Percentiles rank a stretch among this genome's conserved stretches.
These are phyloP conservation scores for Chloroceryle aenea DNA, from an alignment of 2,113 vertebrate species.

Conservation along the genomic window DNA sequence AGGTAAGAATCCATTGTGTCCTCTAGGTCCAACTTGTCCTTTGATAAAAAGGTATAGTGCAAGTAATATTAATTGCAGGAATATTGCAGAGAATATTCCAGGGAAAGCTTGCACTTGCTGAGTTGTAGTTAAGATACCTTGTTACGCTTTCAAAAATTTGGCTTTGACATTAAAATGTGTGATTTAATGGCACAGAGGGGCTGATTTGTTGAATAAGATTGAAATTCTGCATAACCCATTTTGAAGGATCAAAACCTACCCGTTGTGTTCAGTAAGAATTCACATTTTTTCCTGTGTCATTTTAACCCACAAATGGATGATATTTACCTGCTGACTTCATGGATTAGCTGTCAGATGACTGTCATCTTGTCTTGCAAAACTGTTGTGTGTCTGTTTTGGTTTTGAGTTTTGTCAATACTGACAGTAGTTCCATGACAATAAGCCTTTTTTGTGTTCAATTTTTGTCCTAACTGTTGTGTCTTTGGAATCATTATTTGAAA, in stretches of 20 bases:
- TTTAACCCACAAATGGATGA: not conserved
- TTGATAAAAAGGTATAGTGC: not conserved
- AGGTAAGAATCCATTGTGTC: not conserved
- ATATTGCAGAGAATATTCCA: not conserved
- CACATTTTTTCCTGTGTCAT: not conserved
- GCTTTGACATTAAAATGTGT: not conserved
- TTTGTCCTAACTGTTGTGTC: not conserved
- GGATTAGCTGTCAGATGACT: not conserved
- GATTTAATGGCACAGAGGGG: not conserved
- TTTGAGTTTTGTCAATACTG: not conserved
- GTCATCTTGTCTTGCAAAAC: not conserved
- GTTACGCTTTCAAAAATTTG: not conserved
- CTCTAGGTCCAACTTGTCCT: not conserved
- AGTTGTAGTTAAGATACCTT: not conserved
- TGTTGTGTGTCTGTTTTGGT: not conserved
- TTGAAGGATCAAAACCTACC: not conserved
- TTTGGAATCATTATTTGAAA: not conserved
- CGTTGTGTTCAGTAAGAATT: not conserved
- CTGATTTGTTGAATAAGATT: not conserved
- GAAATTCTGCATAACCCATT: not conserved
- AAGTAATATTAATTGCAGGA: not conserved
- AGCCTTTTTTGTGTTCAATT: not conserved
- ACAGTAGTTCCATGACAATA: not conserved
- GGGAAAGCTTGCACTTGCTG: not conserved
- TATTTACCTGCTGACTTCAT: not conserved